Evolutionary conservation across 2,888 invertebrate genomes (phyloP).

Genomic region (Hoplodrina ambigua): DNA sequence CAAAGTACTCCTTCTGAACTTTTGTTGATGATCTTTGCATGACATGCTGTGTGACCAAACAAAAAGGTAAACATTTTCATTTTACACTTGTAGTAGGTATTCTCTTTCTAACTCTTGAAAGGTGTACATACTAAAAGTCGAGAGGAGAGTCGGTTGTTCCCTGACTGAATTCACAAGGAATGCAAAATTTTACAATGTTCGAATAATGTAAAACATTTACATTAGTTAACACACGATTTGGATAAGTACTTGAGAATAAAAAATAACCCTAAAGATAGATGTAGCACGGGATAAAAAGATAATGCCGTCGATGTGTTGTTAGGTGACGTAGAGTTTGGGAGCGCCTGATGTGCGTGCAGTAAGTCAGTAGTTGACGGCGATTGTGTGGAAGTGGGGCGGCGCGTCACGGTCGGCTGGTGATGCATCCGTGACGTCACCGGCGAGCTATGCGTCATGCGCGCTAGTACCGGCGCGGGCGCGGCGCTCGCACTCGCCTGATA

Average conservation of each 20-base stretch:
- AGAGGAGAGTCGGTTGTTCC: no score
- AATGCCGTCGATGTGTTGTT: background rate
- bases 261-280: no score
- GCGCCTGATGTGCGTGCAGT: constrained; percentile 6
- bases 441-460: constrained; percentile 49
- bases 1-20: constrained; percentile 4
- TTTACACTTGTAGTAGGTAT: no score
- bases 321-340: no score
- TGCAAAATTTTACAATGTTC: no score
- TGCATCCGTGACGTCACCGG: constrained; percentile 42
- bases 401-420: constrained; percentile 30
- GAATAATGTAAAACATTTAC: no score
- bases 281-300: background rate
- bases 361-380: constrained; percentile 5
- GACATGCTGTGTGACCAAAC: background rate
- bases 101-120: no score
- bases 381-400: constrained; percentile 26
- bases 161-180: no score
- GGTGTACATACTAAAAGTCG: no score
- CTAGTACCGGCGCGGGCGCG: constrained; percentile 13
- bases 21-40: background rate
- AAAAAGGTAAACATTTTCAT: no score
- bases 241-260: no score
- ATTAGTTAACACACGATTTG: no score
- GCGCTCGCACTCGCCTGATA: background rate